A percentile compares a stretch with the other conserved stretches of the same genome.
Conservation (phyloP, 2,797 vertebrate genomes). For the Alosa sapidissima region DNA sequence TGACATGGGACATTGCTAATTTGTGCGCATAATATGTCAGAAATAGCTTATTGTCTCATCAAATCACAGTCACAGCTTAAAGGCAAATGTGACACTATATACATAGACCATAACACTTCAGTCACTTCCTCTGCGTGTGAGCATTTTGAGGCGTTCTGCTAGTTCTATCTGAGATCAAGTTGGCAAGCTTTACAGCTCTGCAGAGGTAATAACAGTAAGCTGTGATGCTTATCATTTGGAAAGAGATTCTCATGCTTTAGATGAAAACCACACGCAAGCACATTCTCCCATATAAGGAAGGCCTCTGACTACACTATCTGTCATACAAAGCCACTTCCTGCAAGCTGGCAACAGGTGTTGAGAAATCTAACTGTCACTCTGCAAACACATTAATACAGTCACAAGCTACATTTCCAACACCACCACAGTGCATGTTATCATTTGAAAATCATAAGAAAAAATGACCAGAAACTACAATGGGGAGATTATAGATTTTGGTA, state of each 20-base stretch:
- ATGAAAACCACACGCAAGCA: constrained; percentile 47
- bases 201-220: background rate
- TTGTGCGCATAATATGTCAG: too few relatives aligned
- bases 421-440: background rate
- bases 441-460: background rate
- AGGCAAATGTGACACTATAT: background rate
- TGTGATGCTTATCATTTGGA: background rate
- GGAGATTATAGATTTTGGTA: background rate
- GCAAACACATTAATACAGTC: background rate
- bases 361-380: constrained; percentile 30
- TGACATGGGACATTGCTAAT: too few relatives aligned
- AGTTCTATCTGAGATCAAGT: background rate
- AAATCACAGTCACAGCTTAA: background rate
- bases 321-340: constrained; percentile 61
- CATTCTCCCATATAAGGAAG: constrained; percentile 48
- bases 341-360: constrained; percentile 49
- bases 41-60: background rate
- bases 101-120: background rate
- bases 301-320: constrained; percentile 25
- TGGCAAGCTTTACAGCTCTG: background rate
- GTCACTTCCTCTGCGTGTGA: background rate
- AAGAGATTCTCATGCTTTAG: constrained; percentile 33
- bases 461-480: background rate
- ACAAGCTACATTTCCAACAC: background rate
- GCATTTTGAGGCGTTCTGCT: background rate